These are phyloP conservation scores for Drosophila mojavensis DNA, from an alignment of 1,140 invertebrate species.

Conservation along the genomic window DNA sequence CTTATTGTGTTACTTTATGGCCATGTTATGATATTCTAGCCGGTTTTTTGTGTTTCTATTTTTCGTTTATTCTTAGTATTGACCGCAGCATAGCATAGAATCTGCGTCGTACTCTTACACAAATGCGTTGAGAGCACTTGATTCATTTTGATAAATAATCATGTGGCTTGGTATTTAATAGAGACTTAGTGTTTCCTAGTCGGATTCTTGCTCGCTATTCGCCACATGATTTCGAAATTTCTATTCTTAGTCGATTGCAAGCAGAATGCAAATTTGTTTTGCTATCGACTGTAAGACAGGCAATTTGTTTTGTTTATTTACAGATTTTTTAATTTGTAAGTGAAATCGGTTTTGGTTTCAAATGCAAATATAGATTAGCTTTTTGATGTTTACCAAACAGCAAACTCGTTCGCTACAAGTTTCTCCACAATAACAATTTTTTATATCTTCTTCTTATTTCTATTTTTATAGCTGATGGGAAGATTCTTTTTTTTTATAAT, in stretches of 20 bases:
- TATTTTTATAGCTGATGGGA: no score
- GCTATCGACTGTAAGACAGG: neutral
- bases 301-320: slow-evolving; percentile 9
- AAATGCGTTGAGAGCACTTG: slow-evolving; percentile 47
- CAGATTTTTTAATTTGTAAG: slow-evolving; percentile 6
- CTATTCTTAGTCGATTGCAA: slow-evolving; percentile 13
- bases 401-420: neutral
- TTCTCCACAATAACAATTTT: neutral
- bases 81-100: slow-evolving; percentile 58
- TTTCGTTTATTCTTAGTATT: slow-evolving; percentile 25
- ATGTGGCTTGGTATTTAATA: slow-evolving; percentile 34
- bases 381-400: slow-evolving; percentile 5
- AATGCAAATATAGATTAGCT: slow-evolving; percentile 13
- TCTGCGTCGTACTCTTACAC: slow-evolving; percentile 59
- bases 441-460: no score
- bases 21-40: slow-evolving; percentile 65
- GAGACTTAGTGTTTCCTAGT: neutral
- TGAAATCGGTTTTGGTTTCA: neutral
- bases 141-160: slow-evolving; percentile 35
- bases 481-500: neutral
- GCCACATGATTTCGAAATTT: neutral
- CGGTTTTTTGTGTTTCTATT: slow-evolving; percentile 44
- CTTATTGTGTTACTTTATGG: slow-evolving; percentile 70
- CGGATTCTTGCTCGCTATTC: neutral
- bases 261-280: slow-evolving; percentile 19